Base-by-base conservation (phyloP, 2,797 vertebrate species). In the Ptychobarbus kaznakovi region DNA sequence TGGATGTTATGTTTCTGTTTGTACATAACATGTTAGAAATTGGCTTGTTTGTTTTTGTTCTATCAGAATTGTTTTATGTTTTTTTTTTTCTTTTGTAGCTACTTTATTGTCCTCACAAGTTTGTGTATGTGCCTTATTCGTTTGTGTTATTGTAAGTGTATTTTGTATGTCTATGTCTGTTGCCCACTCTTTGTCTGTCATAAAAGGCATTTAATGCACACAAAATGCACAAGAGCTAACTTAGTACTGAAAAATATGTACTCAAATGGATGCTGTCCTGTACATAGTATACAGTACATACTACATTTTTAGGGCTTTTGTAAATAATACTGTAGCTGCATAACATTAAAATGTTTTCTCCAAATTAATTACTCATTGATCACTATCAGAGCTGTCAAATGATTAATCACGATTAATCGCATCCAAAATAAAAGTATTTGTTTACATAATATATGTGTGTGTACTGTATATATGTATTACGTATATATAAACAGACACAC, bases 41-140 rank as follows among this genome's bases (percentile, higher is more conserved):
- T 66, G 18, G 77, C 61, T 32, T 80, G n/a, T 1, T 79, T 42
- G 40, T 40, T 40, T 22, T 35, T 63, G 58, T 89, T 87, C 76
- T 75, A 83, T 91, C 2, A n/a, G 35, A 40, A 63, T 20, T 25
- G 79, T 90, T 69, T 89, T 89, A 86, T 93, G 90, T 92, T 93
- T 92, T 89, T 93, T 89, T 93, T 92, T 89, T 90, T 90, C 28
- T 12, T 70, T 38, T 35, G 20, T 76, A 32, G 32, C 74, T 63
- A 79, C n/a, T 22, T 78, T 80, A 22, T 51, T 69, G 49, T 40
- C 46, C 51, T 69, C 65, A 53, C 90, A 86, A 84, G 89, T 10
- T 73, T 79, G 40, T 80, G 53, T 58, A 16, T 80, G 69, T 69
- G n/a, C 65, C 56, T 76, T 89, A 80, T 89, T 86, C 90, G 86